Percentiles rank a stretch among this genome's conserved stretches.
These are phyloP conservation scores for Calliphora vomitoria DNA, from an alignment of 2,888 invertebrate genomes.

Conservation along the genomic window DNA sequence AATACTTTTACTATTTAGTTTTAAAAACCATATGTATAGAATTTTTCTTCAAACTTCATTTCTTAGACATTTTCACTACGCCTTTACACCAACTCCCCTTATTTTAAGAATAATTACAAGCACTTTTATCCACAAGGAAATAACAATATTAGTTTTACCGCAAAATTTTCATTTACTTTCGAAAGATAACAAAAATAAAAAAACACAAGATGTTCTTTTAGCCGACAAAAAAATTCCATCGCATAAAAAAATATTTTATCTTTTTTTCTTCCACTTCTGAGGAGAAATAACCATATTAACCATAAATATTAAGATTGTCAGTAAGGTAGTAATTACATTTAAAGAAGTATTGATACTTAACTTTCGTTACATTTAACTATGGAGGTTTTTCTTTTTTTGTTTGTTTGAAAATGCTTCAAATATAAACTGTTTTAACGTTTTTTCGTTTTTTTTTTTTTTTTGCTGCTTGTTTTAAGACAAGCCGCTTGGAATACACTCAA, in stretches of 20 bases:
- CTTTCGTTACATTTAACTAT: slow-evolving; percentile 65
- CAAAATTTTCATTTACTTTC: slow-evolving; percentile 48
- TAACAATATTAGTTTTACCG: slow-evolving; percentile 23
- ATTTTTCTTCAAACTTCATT: background rate
- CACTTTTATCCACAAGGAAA: background rate
- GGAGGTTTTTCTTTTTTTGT: slow-evolving; percentile 9
- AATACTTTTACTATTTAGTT: background rate
- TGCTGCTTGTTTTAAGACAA: slow-evolving; percentile 9
- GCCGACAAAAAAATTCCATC: slow-evolving; percentile 44
- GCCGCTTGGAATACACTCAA: slow-evolving; percentile 33
- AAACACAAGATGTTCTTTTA: background rate
- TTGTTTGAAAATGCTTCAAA: background rate
- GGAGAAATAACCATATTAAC: slow-evolving; percentile 50
- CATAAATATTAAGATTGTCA: slow-evolving; percentile 79
- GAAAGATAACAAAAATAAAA: background rate
- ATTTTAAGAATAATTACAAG: background rate
- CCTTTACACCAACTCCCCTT: background rate
- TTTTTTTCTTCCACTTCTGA: background rate
- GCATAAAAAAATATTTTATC: slow-evolving; percentile 29
- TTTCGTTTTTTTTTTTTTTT: background rate
- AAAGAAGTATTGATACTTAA: slow-evolving; percentile 65
- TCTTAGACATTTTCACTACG: background rate
- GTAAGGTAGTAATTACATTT: slow-evolving; percentile 80
- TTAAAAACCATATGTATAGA: background rate
- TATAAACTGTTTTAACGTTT: slow-evolving; percentile 41